Base-by-base conservation (phyloP, 2,797 vertebrate genomes). In the Parotocinclus haroldoi region DNA sequence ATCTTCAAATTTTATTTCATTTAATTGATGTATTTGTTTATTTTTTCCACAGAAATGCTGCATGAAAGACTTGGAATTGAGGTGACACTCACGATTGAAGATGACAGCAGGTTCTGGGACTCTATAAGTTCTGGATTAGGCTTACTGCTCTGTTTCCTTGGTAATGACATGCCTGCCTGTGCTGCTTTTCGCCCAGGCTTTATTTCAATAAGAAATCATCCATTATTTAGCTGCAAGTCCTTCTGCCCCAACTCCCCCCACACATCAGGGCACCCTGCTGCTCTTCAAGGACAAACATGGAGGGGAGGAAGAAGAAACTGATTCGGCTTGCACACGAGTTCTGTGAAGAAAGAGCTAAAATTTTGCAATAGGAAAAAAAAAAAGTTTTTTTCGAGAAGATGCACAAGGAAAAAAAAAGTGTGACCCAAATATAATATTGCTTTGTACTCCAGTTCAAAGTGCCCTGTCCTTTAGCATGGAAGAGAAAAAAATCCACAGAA, bases 361-460 rank as follows among this genome's bases (percentile, higher is more conserved):
- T 62, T 77, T 56, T 13, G 51, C 18, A 46, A 52, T 40, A 18
- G 37, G 51, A 68, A 68, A 70, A 62, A 76, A 63, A 74, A 66
- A 60, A 76, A 58, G 55, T n/a, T 58, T 14, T 74, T 38, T 63
- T 63, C 45, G 64, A 54, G 72, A 70, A 72, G 55, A 70, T 36
- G 56, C 11, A 8, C 27, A 27, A 27, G 69, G 65, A 54, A 72
- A 62, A 63, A 70, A 82, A 84, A 81, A 73, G 78, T 81, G 83
- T 85, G 86, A 89, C 87, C 89, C 87, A 89, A 85, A 88, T 91
- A 87, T 88, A 86, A n/a, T 85, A 87, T 82, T 70, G 79, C 89
- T 90, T 90, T 91, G 88, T 90, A 87, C 85, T 87, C 66, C 72
- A 83, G 88, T 89, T 89, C 86, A 89, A 89, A 90, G 88, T 88